These are phyloP conservation scores for Candidula unifasciata DNA, from an alignment of 2,888 invertebrate species.

Conservation along the genomic window DNA sequence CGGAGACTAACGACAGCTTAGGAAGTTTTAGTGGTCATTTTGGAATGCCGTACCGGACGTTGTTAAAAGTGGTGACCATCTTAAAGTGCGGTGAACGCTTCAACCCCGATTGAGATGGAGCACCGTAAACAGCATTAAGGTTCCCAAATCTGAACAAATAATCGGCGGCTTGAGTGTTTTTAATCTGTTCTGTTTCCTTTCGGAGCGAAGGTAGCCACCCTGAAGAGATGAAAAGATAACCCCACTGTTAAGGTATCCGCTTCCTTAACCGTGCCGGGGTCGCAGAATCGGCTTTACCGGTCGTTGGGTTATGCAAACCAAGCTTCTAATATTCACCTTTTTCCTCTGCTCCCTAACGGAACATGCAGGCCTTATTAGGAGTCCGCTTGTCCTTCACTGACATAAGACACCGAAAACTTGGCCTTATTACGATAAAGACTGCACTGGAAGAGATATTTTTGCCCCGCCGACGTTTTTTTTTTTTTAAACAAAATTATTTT, in stretches of 20 bases:
- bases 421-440: conserved; percentile 33
- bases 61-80: conserved; percentile 23
- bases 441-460: conserved; percentile 27
- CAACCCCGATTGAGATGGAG: conserved; percentile 32
- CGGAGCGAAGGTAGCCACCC: neutral
- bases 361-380: conserved; percentile 36
- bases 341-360: neutral
- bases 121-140: conserved; percentile 38
- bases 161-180: conserved; percentile 44
- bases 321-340: neutral
- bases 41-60: conserved; percentile 24
- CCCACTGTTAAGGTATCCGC: conserved; percentile 27
- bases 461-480: conserved; percentile 10
- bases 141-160: conserved; percentile 46
- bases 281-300: neutral
- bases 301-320: neutral
- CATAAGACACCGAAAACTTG: conserved; percentile 28
- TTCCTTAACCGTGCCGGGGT: neutral
- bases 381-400: conserved; percentile 23
- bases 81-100: conserved; percentile 44
- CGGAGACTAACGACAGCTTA: conserved; percentile 28
- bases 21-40: conserved; percentile 39
- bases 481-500: neutral
- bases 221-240: conserved; percentile 29
- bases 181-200: conserved; percentile 37